Evolutionary conservation across 2,113 vertebrate species (phyloP).

Genomic region (Irena cyanogastra): DNA sequence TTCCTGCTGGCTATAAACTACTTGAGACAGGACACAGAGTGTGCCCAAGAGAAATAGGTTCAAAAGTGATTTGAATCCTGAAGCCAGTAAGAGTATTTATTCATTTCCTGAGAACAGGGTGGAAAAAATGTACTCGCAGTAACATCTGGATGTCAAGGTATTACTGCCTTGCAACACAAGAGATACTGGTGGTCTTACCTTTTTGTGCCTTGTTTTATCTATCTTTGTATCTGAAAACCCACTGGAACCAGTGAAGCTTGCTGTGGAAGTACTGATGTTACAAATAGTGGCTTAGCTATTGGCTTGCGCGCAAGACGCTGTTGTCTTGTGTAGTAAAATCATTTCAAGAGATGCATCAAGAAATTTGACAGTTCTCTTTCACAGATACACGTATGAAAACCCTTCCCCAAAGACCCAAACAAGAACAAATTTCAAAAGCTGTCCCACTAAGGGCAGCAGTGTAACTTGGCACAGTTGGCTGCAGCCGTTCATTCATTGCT

Average conservation of each 20-base stretch:
- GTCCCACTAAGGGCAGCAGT: background rate
- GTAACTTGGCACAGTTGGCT: background rate
- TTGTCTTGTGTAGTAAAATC: background rate
- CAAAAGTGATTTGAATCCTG: background rate
- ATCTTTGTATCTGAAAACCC: background rate
- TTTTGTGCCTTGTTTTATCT: background rate
- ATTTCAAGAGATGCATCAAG: background rate
- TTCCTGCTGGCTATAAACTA: fast-evolving
- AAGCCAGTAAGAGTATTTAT: background rate
- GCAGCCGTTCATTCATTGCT: background rate
- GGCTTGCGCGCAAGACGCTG: background rate
- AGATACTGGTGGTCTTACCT: background rate
- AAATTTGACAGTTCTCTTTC: background rate
- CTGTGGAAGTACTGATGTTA: background rate
- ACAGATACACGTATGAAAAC: background rate
- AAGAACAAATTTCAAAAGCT: background rate
- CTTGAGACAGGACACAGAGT: background rate
- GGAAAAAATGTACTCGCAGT: background rate
- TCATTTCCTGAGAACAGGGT: background rate
- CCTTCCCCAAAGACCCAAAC: background rate
- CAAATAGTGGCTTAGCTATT: background rate
- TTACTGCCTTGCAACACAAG: background rate
- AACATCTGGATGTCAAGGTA: background rate
- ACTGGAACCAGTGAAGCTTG: background rate
- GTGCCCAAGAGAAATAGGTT: fast-evolving